Conservation (phyloP, 2,888 invertebrate species). For the Peribatodes rhomboidaria region DNA sequence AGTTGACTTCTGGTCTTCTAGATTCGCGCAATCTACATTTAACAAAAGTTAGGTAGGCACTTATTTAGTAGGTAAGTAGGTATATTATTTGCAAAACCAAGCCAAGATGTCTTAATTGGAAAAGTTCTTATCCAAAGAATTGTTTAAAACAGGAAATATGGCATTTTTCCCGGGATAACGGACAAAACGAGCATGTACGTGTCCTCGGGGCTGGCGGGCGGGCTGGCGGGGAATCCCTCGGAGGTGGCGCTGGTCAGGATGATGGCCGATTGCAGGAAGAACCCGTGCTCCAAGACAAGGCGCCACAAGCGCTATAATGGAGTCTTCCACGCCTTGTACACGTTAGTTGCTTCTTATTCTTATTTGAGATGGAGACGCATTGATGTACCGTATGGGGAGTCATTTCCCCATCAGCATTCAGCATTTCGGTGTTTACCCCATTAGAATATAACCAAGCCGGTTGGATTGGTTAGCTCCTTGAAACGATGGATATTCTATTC, state of each 20-base stretch:
- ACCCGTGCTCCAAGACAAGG: constrained; percentile 42
- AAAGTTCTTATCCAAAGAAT: not conserved
- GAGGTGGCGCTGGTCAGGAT: constrained; percentile 97
- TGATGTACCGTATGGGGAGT: too few relatives aligned
- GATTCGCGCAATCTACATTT: too few relatives aligned
- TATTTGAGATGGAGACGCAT: too few relatives aligned
- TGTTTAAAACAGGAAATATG: constrained; percentile 68
- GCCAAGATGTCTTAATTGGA: too few relatives aligned
- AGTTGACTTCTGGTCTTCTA: constrained; percentile 30
- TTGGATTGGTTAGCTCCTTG: too few relatives aligned
- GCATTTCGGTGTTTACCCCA: too few relatives aligned
- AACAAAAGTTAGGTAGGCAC: too few relatives aligned
- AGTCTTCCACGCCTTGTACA: constrained; percentile 91
- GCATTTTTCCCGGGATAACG: constrained; percentile 90
- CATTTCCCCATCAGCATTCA: too few relatives aligned
- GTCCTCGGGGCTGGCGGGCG: constrained; percentile 92
- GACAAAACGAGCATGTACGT: constrained; percentile 93
- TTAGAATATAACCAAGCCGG: too few relatives aligned
- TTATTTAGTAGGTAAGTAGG: too few relatives aligned
- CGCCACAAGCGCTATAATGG: constrained; percentile 90
- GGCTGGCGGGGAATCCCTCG: constrained; percentile 97
- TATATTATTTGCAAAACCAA: too few relatives aligned
- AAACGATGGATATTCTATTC: too few relatives aligned
- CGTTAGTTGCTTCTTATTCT: constrained; percentile 44
- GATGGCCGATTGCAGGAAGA: constrained; percentile 94